phyloP scores from a whole-genome alignment of 1,140 invertebrate species.

The Holcopasites calliopsidis region DNA sequence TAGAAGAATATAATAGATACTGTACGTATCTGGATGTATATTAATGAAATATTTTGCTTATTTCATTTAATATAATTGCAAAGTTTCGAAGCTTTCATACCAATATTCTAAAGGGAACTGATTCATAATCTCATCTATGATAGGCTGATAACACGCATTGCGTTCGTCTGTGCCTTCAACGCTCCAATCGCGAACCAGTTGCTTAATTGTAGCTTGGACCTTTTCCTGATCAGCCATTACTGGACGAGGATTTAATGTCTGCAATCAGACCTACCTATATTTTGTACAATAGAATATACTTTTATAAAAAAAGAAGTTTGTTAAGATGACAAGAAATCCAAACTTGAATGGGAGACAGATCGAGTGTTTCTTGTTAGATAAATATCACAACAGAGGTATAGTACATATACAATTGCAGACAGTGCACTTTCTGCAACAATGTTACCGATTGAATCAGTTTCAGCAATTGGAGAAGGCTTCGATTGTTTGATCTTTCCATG shows the following conservation, averaged over 20 bases:
- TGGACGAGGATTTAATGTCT: slow-evolving; percentile 73
- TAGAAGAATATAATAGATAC: neutral
- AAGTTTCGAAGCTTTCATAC: slow-evolving; percentile 64
- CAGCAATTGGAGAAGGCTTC: neutral
- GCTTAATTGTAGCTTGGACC: slow-evolving; percentile 95
- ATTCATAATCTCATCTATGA: slow-evolving; percentile 90
- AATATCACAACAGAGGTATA: neutral
- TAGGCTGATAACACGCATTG: slow-evolving; percentile 93
- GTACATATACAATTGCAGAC: neutral
- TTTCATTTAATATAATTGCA: neutral
- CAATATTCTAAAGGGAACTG: slow-evolving; percentile 85
- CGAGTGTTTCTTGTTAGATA: neutral
- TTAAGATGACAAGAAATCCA: slow-evolving; percentile 19
- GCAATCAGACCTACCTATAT: slow-evolving; percentile 68
- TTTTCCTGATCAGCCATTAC: slow-evolving; percentile 86
- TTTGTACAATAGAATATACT: slow-evolving; percentile 59
- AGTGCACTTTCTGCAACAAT: neutral
- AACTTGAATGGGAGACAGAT: slow-evolving; percentile 26
- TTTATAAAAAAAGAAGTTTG: slow-evolving; percentile 51
- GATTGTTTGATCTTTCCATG: too few relatives aligned
- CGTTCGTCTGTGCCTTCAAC: slow-evolving; percentile 90
- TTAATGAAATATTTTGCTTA: neutral
- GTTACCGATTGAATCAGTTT: neutral
- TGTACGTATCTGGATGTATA: neutral
- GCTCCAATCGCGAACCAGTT: slow-evolving; percentile 98